Percentiles rank a stretch among this genome's conserved stretches.
phyloP scores from a whole-genome alignment of 2,888 invertebrate genomes.

The Mesodorylaimus sp. region DNA sequence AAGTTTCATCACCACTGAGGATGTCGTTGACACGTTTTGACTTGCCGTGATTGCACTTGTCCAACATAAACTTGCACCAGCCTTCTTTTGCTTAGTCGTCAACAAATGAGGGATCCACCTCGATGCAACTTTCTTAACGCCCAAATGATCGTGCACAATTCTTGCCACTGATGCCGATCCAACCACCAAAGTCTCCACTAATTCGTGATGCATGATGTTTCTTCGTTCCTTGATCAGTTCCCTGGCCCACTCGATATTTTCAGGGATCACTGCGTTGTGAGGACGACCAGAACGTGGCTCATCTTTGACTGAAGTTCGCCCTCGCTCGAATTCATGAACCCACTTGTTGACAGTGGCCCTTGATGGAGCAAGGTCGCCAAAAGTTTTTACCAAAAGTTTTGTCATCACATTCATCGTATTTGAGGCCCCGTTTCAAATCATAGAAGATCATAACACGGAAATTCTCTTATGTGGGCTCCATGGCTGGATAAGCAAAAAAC shows the following conservation, averaged over 20 bases:
- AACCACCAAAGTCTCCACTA: not conserved
- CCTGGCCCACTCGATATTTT: not conserved
- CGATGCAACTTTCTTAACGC: not conserved
- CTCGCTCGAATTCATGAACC: not conserved
- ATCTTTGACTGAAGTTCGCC: not conserved
- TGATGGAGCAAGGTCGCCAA: not conserved
- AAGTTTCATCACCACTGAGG: constrained; percentile 1
- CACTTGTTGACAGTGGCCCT: not conserved
- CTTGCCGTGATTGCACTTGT: not conserved
- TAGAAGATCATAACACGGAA: not conserved
- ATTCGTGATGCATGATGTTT: not conserved
- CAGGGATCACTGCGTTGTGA: not conserved
- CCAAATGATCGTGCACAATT: not conserved
- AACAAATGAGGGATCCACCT: not conserved
- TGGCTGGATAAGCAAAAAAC: too few species aligned
- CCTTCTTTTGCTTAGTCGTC: not conserved
- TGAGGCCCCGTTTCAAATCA: not conserved
- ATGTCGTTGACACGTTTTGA: not conserved
- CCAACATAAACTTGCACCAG: too few species aligned
- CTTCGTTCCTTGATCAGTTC: not conserved
- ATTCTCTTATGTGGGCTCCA: too few species aligned
- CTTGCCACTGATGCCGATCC: not conserved
- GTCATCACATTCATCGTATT: not conserved
- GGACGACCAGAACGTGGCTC: not conserved
- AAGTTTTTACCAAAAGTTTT: not conserved